These are phyloP conservation scores for Megastigmus dorsalis DNA, from an alignment of 2,888 invertebrate genomes.

Conservation along the genomic window DNA sequence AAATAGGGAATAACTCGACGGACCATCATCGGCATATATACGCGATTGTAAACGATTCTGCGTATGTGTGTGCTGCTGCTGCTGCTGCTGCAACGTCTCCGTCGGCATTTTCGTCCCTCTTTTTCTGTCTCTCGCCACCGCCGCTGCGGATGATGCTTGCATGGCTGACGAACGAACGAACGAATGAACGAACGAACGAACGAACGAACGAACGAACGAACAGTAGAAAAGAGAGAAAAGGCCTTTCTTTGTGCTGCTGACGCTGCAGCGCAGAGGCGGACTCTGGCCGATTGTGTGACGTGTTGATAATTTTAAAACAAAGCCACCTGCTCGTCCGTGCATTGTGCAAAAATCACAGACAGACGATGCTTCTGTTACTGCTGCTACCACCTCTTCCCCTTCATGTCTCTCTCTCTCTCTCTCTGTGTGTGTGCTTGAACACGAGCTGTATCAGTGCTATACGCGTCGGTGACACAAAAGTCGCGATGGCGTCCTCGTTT, in stretches of 20 bases:
- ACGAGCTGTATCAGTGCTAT: background rate
- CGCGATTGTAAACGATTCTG: constrained; percentile 26
- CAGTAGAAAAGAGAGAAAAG: constrained; percentile 53
- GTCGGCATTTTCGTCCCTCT: background rate
- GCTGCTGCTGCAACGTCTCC: background rate
- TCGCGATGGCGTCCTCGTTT: background rate
- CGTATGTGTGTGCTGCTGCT: too few species aligned
- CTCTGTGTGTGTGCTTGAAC: background rate
- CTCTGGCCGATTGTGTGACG: constrained; percentile 69
- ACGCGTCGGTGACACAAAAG: background rate
- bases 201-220: constrained; percentile 11
- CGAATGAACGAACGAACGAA: constrained; percentile 10
- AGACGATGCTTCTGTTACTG: background rate
- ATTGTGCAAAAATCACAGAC: constrained; percentile 48
- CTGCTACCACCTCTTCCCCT: background rate
- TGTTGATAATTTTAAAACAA: constrained; percentile 74
- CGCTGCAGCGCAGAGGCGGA: background rate
- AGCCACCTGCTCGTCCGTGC: constrained; percentile 45
- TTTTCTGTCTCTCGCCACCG: constrained; percentile 11
- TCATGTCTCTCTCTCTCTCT: background rate
- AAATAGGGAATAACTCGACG: too few species aligned
- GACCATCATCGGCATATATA: too few species aligned
- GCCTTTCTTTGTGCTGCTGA: constrained; percentile 63
- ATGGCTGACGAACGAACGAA: background rate
- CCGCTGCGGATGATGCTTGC: background rate